Evolutionary conservation across 2,797 vertebrate species (phyloP), one percentile per base, ranked within the genome.

Genomic region (Sebastes hubbsi): DNA sequence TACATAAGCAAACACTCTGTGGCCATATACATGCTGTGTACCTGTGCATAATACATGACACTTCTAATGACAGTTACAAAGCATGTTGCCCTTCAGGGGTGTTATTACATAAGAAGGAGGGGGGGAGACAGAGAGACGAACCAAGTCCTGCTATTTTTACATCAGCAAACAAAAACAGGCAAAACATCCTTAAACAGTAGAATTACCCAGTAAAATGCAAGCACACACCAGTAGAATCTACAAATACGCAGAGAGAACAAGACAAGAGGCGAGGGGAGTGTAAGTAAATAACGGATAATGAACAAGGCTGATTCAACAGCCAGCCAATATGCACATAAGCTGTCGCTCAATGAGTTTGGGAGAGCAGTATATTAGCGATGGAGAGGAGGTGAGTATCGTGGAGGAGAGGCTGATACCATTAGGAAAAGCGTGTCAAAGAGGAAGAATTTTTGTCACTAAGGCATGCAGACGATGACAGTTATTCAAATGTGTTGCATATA

Each of bases 131-230:
- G 16, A 2, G 11, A 36, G 42, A 56, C 18, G 56, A 46, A 58
- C 46, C 52, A 82, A 64, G 58, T 85, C 69, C 20, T 73, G 75
- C 85, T 91, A 91, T 89, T 87, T 92, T 89, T 88, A 80, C 69
- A 80, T 81, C 70, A 34, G 52, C 71, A 73, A 82, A 90, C 49
- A 75, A 74, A 36, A 36, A 63, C 1, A 14, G 59, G 27, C n/a
- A 64, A 75, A 74, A 69, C 69, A 72, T 83, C 70, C 59, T 83
- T 77, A 65, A 87, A 87, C 20, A 2, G 27, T 55, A 36, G 72
- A 78, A 63, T 54, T 38, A 46, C 22, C 7, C 52, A 5, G 56
- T 56, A 27, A 77, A 72, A 76, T 9, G 49, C 54, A 24, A 82
- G 27, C 55, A 55, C 18, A 77, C 29, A 59, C 4, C 29, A 24